These are phyloP conservation scores for Nibea albiflora DNA, from an alignment of 2,113 vertebrate species.

Conservation along the genomic window DNA sequence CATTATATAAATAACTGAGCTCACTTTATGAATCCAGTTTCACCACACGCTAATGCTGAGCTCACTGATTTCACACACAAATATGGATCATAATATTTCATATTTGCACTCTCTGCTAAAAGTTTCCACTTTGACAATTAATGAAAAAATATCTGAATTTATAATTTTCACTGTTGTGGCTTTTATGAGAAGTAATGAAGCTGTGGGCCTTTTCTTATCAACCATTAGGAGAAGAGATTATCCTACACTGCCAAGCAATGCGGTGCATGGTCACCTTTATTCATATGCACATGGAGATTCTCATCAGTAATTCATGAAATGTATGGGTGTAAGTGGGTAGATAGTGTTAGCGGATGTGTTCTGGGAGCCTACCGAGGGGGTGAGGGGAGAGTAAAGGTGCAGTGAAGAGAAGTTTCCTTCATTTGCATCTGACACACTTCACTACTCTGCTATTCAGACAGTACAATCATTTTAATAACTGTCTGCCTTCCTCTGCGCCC, in stretches of 20 bases:
- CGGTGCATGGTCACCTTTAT: constrained; percentile 58
- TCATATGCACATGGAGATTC: constrained; percentile 48
- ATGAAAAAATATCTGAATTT: constrained; percentile 35
- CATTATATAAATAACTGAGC: background rate
- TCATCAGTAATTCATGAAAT: constrained; percentile 75
- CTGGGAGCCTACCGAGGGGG: constrained; percentile 57
- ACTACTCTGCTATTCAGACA: constrained; percentile 79
- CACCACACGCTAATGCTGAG: background rate
- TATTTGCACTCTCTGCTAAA: background rate
- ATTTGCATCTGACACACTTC: constrained; percentile 85
- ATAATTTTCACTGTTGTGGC: background rate
- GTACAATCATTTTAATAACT: constrained; percentile 82
- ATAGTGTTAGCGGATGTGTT: constrained; percentile 68
- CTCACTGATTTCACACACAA: background rate
- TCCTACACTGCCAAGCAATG: constrained; percentile 28
- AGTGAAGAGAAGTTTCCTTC: constrained; percentile 76
- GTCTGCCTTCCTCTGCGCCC: constrained; percentile 63
- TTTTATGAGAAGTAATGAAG: constrained; percentile 24
- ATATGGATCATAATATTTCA: background rate
- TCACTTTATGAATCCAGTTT: background rate
- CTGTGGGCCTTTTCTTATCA: constrained; percentile 39
- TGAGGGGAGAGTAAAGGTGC: constrained; percentile 72
- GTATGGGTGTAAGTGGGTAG: constrained; percentile 66
- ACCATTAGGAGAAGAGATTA: constrained; percentile 27
- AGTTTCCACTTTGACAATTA: constrained; percentile 21